phyloP scores from a whole-genome alignment of 2,113 vertebrate genomes.

The Gambusia affinis region DNA sequence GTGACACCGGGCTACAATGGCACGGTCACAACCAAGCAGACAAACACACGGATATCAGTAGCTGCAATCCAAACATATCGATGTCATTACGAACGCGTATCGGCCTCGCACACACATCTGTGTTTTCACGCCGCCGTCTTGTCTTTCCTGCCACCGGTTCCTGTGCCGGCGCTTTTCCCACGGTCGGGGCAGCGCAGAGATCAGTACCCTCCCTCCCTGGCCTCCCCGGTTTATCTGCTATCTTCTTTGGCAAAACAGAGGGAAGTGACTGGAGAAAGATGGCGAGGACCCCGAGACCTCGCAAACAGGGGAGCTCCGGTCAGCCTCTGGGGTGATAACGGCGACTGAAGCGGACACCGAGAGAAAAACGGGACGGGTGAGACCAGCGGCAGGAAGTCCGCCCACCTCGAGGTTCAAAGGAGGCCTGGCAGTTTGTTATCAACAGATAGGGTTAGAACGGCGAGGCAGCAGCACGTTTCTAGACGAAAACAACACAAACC shows the following conservation, averaged over 20 bases:
- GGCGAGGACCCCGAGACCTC: constrained; percentile 65
- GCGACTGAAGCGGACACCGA: constrained; percentile 39
- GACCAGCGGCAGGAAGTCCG: constrained; percentile 71
- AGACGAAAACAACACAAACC: constrained; percentile 37
- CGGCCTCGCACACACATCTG: constrained; percentile 53
- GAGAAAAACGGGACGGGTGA: constrained; percentile 36
- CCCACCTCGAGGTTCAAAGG: constrained; percentile 57
- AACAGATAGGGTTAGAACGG: constrained; percentile 41
- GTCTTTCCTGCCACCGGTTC: constrained; percentile 71
- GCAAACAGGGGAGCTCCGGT: constrained; percentile 64
- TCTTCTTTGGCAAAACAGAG: constrained; percentile 89
- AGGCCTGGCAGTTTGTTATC: constrained; percentile 50
- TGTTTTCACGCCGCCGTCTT: constrained; percentile 58
- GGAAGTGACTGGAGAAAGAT: constrained; percentile 87
- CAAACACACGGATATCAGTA: constrained; percentile 34
- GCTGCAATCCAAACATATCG: constrained; percentile 67
- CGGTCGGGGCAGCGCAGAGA: constrained; percentile 74
- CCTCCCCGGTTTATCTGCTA: constrained; percentile 78
- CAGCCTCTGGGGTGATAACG: constrained; percentile 57
- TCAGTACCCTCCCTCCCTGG: constrained; percentile 49
- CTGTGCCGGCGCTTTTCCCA: constrained; percentile 84
- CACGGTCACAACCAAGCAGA: constrained; percentile 15
- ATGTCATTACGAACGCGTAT: constrained; percentile 47
- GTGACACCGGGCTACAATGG: constrained; percentile 17
- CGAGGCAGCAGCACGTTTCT: constrained; percentile 18